phyloP scores from a whole-genome alignment of 2,888 invertebrate species.

The Callyntrura guangdongensis region DNA sequence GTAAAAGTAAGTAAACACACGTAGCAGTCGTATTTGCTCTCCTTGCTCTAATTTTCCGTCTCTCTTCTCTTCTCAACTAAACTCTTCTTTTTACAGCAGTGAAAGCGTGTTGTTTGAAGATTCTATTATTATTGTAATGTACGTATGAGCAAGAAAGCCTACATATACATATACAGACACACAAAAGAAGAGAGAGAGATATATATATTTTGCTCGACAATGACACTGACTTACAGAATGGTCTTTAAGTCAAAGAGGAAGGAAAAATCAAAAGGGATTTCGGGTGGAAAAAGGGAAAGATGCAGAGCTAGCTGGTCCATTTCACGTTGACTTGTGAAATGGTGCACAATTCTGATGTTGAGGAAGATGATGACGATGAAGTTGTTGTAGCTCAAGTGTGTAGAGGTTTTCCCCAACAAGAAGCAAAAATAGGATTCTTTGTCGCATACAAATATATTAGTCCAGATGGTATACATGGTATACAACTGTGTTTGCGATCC shows the following conservation, averaged over 20 bases:
- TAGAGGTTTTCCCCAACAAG: neutral
- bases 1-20: constrained; percentile 45
- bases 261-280: constrained; percentile 53
- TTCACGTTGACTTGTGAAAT: constrained; percentile 35
- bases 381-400: constrained; percentile 23
- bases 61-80: constrained; percentile 40
- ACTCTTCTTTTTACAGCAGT: constrained; percentile 52
- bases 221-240: constrained; percentile 28
- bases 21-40: constrained; percentile 37
- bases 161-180: no score
- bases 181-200: neutral
- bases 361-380: constrained; percentile 28
- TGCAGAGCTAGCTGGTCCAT: constrained; percentile 59
- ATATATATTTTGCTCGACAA: constrained; percentile 41
- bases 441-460: constrained; percentile 23
- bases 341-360: constrained; percentile 26
- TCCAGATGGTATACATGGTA: neutral
- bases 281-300: constrained; percentile 41
- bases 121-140: neutral
- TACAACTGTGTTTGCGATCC: neutral
- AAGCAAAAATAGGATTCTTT: neutral
- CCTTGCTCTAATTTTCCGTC: constrained; percentile 59
- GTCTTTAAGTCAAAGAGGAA: constrained; percentile 10
- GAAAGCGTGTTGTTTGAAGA: neutral
- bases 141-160: neutral